These are phyloP conservation scores for Alcis repandata DNA, from an alignment of 2,888 invertebrate genomes.

Conservation along the genomic window DNA sequence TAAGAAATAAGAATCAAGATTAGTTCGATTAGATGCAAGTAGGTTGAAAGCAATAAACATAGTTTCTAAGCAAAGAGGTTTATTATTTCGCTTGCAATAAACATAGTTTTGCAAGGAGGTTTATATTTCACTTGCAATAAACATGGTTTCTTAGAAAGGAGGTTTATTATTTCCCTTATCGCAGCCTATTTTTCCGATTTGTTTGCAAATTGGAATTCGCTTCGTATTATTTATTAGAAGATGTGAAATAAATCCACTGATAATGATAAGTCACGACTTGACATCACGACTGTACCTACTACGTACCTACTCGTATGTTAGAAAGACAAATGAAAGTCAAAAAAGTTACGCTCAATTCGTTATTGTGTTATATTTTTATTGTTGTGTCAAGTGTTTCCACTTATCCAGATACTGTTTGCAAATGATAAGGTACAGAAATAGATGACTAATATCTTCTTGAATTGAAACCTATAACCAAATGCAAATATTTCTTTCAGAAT, in stretches of 20 bases:
- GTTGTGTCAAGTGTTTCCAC: slow-evolving; percentile 5
- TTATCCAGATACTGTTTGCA: not conserved
- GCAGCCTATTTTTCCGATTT: slow-evolving; percentile 35
- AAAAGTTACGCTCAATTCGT: not conserved
- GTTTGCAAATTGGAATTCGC: slow-evolving; percentile 36
- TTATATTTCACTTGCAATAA: slow-evolving; percentile 51
- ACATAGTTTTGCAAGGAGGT: slow-evolving; percentile 46
- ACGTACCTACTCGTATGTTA: too few relatives aligned
- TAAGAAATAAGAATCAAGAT: slow-evolving; percentile 1
- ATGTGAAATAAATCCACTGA: not conserved
- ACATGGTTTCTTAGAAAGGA: slow-evolving; percentile 47
- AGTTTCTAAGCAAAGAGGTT: slow-evolving; percentile 47
- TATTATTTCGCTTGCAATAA: slow-evolving; percentile 57
- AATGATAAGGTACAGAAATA: not conserved
- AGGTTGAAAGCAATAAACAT: slow-evolving; percentile 50
- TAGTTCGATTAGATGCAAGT: slow-evolving; percentile 34
- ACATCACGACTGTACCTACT: not conserved
- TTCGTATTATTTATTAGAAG: slow-evolving; percentile 17
- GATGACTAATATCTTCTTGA: too few relatives aligned
- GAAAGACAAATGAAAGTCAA: not conserved
- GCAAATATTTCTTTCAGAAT: too few relatives aligned
- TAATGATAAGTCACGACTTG: not conserved
- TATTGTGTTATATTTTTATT: slow-evolving; percentile 5
- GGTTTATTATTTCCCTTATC: slow-evolving; percentile 58
- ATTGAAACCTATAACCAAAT: too few relatives aligned